Percentiles rank a stretch among this genome's conserved stretches.
Conservation (phyloP, 2,888 invertebrate species). For the Epinotia ramella region DNA sequence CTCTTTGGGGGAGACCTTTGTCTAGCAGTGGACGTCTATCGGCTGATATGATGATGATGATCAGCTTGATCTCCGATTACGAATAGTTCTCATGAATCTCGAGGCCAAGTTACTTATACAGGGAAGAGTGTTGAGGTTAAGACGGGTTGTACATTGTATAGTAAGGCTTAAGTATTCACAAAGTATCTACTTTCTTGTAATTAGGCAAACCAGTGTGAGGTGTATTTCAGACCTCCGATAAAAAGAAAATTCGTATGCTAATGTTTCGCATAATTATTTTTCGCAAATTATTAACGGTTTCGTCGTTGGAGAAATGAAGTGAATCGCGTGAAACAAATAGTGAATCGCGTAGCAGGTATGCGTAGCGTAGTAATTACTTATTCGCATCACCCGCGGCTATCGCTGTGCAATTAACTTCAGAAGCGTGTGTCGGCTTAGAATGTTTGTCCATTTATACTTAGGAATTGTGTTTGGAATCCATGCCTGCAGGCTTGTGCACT, state of each 20-base stretch:
- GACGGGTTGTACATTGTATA: not conserved
- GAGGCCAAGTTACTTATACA: not conserved
- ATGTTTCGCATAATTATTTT: too few relatives aligned
- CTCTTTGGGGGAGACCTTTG: too few relatives aligned
- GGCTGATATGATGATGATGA: too few relatives aligned
- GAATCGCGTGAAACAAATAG: not conserved
- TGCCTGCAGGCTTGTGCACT: constrained; percentile 1
- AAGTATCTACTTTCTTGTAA: not conserved
- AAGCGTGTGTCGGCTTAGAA: constrained; percentile 15
- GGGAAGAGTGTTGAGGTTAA: not conserved
- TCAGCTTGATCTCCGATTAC: not conserved
- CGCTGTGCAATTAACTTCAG: constrained; percentile 19
- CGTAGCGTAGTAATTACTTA: constrained; percentile 24
- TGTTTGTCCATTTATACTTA: constrained; percentile 14
- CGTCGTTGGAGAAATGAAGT: too few relatives aligned
- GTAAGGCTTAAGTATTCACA: not conserved
- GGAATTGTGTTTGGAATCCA: constrained; percentile 9
- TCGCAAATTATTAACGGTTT: too few relatives aligned
- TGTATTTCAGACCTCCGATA: not conserved
- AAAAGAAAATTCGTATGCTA: too few relatives aligned
- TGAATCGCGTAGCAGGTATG: not conserved
- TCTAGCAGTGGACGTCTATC: too few relatives aligned
- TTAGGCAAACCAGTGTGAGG: not conserved
- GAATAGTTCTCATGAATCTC: not conserved
- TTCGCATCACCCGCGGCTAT: constrained; percentile 17